These are phyloP conservation scores for Todiramphus chloris DNA, from an alignment of 2,113 vertebrate genomes.

Conservation along the genomic window DNA sequence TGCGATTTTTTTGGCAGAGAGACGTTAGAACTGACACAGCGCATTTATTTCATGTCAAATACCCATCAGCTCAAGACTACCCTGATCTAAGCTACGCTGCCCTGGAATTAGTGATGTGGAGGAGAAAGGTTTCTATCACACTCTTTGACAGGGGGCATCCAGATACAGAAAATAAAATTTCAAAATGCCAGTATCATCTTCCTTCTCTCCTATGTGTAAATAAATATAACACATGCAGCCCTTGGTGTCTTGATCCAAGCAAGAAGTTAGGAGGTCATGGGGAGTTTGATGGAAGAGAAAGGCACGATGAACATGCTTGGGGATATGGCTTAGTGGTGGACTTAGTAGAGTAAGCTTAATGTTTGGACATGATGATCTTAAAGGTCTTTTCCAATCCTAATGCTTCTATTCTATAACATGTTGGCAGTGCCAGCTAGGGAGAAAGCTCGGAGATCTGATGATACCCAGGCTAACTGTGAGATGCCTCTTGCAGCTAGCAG, in stretches of 20 bases:
- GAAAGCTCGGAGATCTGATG: not conserved
- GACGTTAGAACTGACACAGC: slow-evolving; percentile 16
- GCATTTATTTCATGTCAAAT: not conserved
- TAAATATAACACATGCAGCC: not conserved
- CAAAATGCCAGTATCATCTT: not conserved
- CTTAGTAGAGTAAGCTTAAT: no score
- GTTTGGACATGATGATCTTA: no score
- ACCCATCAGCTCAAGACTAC: not conserved
- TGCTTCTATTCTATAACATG: no score
- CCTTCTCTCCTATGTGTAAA: not conserved
- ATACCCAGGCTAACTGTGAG: fast-evolving
- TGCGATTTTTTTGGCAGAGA: slow-evolving; percentile 40
- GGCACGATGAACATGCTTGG: not conserved
- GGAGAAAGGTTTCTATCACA: not conserved
- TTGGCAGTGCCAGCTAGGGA: not conserved
- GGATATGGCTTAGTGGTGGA: no score
- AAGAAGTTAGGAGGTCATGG: not conserved
- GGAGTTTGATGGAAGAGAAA: not conserved
- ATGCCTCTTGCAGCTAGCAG: not conserved
- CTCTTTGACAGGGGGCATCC: not conserved
- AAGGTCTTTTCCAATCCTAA: no score
- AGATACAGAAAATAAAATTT: not conserved
- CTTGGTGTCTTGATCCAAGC: not conserved
- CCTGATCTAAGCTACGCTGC: not conserved
- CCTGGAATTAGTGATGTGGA: not conserved